Evolutionary conservation across 1,140 invertebrate genomes (phyloP), one percentile per base, ranked within the genome.

Genomic region (Subanguina moxae): DNA sequence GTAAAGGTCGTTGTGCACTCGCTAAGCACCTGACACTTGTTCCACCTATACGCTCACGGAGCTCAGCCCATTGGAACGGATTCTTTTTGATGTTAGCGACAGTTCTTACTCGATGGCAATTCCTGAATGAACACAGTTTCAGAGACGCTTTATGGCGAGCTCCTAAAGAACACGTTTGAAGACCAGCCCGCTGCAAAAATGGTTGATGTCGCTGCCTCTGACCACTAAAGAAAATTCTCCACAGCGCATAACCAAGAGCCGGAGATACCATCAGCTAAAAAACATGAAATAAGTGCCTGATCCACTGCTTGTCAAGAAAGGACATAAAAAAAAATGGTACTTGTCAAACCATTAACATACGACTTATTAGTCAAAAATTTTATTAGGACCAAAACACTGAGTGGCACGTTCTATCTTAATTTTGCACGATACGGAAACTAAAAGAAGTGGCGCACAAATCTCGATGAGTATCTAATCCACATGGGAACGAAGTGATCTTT

Each of bases 401-500:
- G 9, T 56, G 28, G 21, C 52, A 56, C 52, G 13, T 5, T 56
- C 9, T 23, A 56, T 3, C 13, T 13, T 5, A 56, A 9, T 56
- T 5, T 5, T 23, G 28, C 13, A 23, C 52, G 23, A 63, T n/a
- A 32, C 64, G 25, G 61, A 70, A 65, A 73, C 56, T n/a, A 70
- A 38, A 69, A 70, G 30, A 68, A 75, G 21, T 70, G 66, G 7
- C 72, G 23, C 17, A 69, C 69, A 21, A 73, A 19, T 57, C 58
- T 1, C 17, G 59, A 21, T 45, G 78, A 72, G 13, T 65, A 38
- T 57, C 52, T 62, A 8, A 77, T 76, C 75, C 75, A 77, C 21
- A 58, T 56, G 23, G 75, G 75, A 23, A 77, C 77, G 38, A 30
- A 65, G 46, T 70, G 74, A 64, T 77, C 75, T 0, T 43, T 46